A percentile compares a stretch with the other conserved stretches of the same genome.
Evolutionary conservation across 35 echinoderm and acorn worm genomes (phyloP).

Genomic region (Amphiura filiformis): DNA sequence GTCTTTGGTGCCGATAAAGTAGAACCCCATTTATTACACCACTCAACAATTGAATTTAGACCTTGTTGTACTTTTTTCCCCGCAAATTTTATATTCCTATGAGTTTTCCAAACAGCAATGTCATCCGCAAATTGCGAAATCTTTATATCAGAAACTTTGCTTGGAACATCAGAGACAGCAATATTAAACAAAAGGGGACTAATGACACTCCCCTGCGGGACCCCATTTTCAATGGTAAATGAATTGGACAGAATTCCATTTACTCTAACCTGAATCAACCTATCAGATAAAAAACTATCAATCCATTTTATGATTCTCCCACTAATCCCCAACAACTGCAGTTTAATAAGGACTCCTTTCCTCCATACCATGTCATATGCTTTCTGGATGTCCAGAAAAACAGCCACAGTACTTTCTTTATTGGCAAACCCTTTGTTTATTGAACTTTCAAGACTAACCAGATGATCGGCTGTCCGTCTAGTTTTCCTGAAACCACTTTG

Average conservation of each 20-base stretch:
- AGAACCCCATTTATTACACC: constrained; percentile 24
- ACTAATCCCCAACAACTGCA: neutral
- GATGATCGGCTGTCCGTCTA: constrained; percentile 18
- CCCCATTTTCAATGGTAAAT: neutral
- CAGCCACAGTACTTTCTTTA: neutral
- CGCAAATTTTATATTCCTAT: neutral
- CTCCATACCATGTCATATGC: constrained; percentile 29
- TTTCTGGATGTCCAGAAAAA: constrained; percentile 35
- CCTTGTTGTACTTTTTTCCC: constrained; percentile 10
- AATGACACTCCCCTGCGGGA: constrained; percentile 15
- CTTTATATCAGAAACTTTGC: neutral
- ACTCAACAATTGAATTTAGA: neutral
- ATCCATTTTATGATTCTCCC: constrained; percentile 13
- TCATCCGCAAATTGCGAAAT: constrained; percentile 24
- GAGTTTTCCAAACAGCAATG: neutral
- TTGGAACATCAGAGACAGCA: neutral
- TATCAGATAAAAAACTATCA: neutral
- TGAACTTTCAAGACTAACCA: neutral
- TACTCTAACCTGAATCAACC: neutral
- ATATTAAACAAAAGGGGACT: constrained; percentile 32
- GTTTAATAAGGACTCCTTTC: constrained; percentile 17
- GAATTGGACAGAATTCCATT: neutral
- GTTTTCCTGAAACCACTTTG: constrained; percentile 26
- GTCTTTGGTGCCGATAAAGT: neutral
- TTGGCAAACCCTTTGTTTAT: neutral